Evolutionary conservation across 1,140 invertebrate genomes (phyloP), one percentile per base, ranked within the genome.

Genomic region (Drosophila aff.): DNA sequence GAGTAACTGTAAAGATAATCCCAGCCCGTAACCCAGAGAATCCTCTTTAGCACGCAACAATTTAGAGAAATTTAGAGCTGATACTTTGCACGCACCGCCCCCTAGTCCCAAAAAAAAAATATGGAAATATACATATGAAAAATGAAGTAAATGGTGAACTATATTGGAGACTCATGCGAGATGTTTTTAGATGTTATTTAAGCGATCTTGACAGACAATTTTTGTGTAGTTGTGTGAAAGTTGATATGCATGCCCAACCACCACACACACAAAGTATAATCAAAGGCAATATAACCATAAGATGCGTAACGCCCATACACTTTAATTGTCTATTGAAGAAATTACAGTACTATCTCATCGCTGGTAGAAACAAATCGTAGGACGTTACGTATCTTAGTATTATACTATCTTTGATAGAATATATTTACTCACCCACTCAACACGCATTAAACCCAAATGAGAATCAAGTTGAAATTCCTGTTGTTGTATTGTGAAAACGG

Each of bases 1-100:
- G 18, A 60, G 16, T 41, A 72, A 65, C 26, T 63, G 68, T 57
- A 44, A 77, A 44, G 55, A 71, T 64, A 81, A 50, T 66, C 44
- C 55, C 38, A 41, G 58, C 18, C 49, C 57, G 21, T 44, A 33
- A 58, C 52, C 52, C 50, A 52, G 33, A 58, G 44, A 81, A 71
- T 40, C 50, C 44, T 79, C 62, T 79, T 65, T 62, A 80, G 83
- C 67, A 79, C 74, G 80, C 83, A 83, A 89, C 60, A 69, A 76
- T 87, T 87, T 87, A 89, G 84, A 87, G 38, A 81, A 89, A 81
- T 74, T 87, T 90, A 87, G 36, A 55, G 81, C 84, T 78, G 74
- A 81, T 78, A 89, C 82, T 80, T 83, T 87, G 84, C 81, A 87
- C 85, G 67, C 69, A 60, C 52, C 64, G 31, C 28, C 8, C 78